A percentile compares a stretch with the other conserved stretches of the same genome.
Evolutionary conservation across 2,797 vertebrate species (phyloP).

Genomic region (Bucorvus abyssinicus): DNA sequence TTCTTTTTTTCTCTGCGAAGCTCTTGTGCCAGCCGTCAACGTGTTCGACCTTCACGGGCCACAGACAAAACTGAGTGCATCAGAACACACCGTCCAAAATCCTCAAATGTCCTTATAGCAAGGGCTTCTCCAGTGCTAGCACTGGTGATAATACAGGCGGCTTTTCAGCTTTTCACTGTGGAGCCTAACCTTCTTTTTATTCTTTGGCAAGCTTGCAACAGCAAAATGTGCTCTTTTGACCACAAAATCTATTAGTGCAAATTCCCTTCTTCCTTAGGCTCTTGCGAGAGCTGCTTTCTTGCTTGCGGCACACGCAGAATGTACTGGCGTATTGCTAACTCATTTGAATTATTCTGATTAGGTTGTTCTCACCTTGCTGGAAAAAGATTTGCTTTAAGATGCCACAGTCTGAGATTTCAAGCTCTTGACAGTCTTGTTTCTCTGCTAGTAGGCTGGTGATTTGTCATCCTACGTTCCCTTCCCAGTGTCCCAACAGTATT

Average conservation of each 20-base stretch:
- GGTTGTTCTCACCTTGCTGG: background rate
- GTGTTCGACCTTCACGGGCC: conserved; percentile 12
- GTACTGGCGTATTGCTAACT: background rate
- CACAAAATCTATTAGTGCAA: background rate
- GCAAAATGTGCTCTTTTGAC: background rate
- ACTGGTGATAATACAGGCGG: background rate
- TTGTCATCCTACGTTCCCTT: background rate
- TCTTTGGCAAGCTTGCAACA: background rate
- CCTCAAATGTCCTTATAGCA: conserved; percentile 2
- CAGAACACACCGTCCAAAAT: background rate
- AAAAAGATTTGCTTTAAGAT: background rate
- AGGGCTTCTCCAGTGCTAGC: conserved; percentile 1
- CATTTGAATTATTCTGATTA: background rate
- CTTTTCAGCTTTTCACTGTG: background rate
- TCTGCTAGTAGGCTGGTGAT: background rate
- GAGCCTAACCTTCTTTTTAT: background rate
- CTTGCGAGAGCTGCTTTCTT: background rate
- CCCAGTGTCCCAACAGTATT: background rate
- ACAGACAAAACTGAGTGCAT: background rate
- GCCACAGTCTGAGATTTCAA: background rate
- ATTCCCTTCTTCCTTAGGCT: background rate
- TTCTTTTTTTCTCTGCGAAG: background rate
- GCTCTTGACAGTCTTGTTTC: background rate
- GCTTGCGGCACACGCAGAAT: background rate
- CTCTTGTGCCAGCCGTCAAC: background rate